Base-by-base conservation (phyloP, 2,113 vertebrate genomes). In the Echinops telfairi region DNA sequence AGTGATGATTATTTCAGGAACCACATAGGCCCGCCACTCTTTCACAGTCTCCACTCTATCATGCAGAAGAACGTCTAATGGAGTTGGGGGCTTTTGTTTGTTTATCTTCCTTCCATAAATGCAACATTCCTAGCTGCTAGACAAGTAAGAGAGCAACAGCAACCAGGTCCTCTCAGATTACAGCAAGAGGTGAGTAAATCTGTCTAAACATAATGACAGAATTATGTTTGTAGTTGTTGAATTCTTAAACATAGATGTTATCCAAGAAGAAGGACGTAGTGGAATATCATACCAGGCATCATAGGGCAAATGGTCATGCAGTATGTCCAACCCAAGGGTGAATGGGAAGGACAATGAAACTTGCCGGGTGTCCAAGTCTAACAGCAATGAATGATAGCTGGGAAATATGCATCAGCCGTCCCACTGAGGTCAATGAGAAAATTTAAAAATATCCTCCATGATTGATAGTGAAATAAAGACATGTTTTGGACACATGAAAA, bases 191-290 rank as follows among this genome's bases (percentile, higher is more conserved):
- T 8, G 77, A 16, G 43, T 64, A 84, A 43, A 60, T 38, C 5
- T 53, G 36, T 20, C 36, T 66, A 70, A 57, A 88, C 27, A 40
- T 3, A 64, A 22, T 22, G 29, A 70, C 47, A 11, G 47, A 53
- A 53, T 53, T 53, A 3, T 53, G 12, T 10, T 14, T 53, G 47
- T 0, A 29, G 43, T 58, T 83, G 80, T 27, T 60, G 68, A 36
- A 62, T 15, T 90, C 68, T 90, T 86, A 53, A 71, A 91, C 60
- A 71, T 22, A 82, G 58, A 27, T 68, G 82, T 17, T 86, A 75
- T 33, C 66, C 14, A 47, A 29, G 43, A 60, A 58, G 19, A 82
- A 82, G 81, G 40, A 64, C 22, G 73, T 53, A 64, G 64, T 40
- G 66, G 15, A 33, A 75, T 43, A 76, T 73, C 38, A 79, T 17